Conservation (phyloP, 2,888 invertebrate species). For the Phrixothrix hirtus region DNA sequence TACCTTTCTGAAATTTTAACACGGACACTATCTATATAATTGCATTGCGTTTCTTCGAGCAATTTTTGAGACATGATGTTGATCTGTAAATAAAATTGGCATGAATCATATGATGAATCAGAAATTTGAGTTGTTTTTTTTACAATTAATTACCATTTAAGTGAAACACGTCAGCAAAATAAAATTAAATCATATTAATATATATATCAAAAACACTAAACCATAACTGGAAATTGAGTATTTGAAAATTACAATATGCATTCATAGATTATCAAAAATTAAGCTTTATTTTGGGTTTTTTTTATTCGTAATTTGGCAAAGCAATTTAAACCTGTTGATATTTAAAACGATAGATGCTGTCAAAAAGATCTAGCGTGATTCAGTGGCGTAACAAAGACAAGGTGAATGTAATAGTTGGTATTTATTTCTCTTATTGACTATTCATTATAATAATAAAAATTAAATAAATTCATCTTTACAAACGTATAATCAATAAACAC, state of each 20-base stretch:
- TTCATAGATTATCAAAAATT: not conserved
- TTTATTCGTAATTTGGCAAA: not conserved
- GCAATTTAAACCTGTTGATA: not conserved
- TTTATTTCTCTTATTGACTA: not conserved
- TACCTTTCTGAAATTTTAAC: slow-evolving; percentile 88
- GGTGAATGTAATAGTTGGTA: not conserved
- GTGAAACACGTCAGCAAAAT: not conserved
- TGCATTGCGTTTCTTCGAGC: slow-evolving; percentile 51
- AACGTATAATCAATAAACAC: too few species aligned
- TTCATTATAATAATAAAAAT: too few species aligned
- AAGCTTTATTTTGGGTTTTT: not conserved
- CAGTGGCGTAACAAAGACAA: too few species aligned
- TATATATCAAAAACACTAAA: not conserved
- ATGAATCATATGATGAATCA: slow-evolving; percentile 34
- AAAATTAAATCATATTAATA: not conserved
- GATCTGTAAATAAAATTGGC: slow-evolving; percentile 18
- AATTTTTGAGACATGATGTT: slow-evolving; percentile 42
- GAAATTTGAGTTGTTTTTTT: slow-evolving; percentile 7
- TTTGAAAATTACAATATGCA: not conserved
- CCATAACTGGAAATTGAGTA: not conserved
- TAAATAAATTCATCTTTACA: not conserved
- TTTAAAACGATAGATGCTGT: not conserved
- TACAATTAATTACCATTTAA: not conserved
- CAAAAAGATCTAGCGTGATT: too few species aligned
- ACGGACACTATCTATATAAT: slow-evolving; percentile 81